A percentile compares a stretch with the other conserved stretches of the same genome.
Conservation (phyloP, 2,113 vertebrate genomes). For the Toxostoma redivivum region DNA sequence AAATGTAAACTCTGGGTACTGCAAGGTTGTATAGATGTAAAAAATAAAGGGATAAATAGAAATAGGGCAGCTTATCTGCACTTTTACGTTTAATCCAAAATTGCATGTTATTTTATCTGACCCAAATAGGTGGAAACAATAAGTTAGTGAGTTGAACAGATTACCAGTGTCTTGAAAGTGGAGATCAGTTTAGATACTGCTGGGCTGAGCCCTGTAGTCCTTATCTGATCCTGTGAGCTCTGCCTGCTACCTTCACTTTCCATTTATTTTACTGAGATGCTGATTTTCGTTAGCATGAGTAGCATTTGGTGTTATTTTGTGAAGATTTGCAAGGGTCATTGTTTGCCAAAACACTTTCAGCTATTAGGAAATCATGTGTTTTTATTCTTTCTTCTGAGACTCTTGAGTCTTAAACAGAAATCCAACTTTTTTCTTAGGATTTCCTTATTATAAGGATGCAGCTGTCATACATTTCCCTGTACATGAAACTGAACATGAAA, state of each 20-base stretch:
- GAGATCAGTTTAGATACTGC: neutral
- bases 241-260: neutral
- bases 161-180: neutral
- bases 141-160: neutral
- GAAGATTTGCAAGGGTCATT: neutral
- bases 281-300: neutral
- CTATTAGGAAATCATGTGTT: neutral
- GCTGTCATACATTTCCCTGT: neutral
- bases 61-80: constrained; percentile 4
- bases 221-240: neutral
- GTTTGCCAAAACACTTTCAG: neutral
- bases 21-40: neutral
- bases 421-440: neutral
- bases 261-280: neutral
- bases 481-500: neutral
- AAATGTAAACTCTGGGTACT: neutral
- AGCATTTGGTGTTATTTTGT: neutral
- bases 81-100: neutral
- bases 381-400: neutral
- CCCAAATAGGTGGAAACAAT: neutral
- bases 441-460: neutral
- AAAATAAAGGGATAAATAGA: constrained; percentile 8
- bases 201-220: neutral
- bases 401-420: neutral
- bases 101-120: neutral